A percentile compares a stretch with the other conserved stretches of the same genome.
These are phyloP conservation scores for Drosophila mojavensis DNA, from an alignment of 1,140 invertebrate species.

Conservation along the genomic window DNA sequence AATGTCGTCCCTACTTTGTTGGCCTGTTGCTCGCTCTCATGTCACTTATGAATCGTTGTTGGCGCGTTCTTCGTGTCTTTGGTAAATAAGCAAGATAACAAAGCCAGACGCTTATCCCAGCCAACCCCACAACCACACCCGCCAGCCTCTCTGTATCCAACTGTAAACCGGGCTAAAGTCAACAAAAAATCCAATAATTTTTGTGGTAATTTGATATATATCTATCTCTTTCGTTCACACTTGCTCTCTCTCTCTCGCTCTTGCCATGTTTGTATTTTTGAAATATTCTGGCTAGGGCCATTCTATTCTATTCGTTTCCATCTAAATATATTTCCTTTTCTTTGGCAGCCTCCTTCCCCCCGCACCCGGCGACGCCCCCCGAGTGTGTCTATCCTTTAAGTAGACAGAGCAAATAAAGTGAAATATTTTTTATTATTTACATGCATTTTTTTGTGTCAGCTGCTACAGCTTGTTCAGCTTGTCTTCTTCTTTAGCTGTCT, in stretches of 20 bases:
- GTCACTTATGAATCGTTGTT: background rate
- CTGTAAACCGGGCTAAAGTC: conserved; percentile 12
- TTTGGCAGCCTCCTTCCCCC: background rate
- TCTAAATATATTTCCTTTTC: conserved; percentile 12
- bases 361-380: background rate
- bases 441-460: conserved; percentile 43
- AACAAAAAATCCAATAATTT: conserved; percentile 51
- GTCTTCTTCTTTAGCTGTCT: background rate
- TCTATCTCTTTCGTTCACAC: background rate
- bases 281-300: conserved; percentile 16
- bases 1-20: background rate
- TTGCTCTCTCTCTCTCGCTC: background rate
- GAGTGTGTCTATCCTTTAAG: conserved; percentile 35
- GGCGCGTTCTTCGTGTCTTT: no score
- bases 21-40: background rate
- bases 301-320: conserved; percentile 21
- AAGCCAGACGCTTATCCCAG: no score
- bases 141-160: background rate
- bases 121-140: background rate
- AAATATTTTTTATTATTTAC: conserved; percentile 62
- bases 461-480: conserved; percentile 17
- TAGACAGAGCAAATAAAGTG: conserved; percentile 54
- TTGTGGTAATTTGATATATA: conserved; percentile 59
- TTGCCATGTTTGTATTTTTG: background rate
- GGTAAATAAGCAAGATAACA: no score